A percentile compares a stretch with the other conserved stretches of the same genome.
Conservation (phyloP, 2,888 invertebrate genomes). For the Ormyrus pomaceus region DNA sequence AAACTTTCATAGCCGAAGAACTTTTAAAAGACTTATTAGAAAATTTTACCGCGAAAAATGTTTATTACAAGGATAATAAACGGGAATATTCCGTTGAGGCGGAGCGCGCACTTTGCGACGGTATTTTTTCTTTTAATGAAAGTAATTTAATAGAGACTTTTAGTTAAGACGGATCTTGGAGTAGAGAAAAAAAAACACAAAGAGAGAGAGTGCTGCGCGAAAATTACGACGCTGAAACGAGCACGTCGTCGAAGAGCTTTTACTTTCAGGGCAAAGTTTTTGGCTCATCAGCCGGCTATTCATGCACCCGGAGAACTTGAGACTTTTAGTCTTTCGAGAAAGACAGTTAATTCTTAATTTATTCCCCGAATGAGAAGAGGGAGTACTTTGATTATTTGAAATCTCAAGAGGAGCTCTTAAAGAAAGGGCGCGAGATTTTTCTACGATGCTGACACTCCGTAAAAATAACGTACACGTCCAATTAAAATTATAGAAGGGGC, state of each 20-base stretch:
- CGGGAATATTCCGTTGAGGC: no score
- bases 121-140: slow-evolving; percentile 26
- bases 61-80: no score
- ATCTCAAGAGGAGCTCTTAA: slow-evolving; percentile 45
- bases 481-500: no score
- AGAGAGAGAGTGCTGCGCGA: slow-evolving; percentile 21
- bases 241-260: slow-evolving; percentile 43
- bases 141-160: slow-evolving; percentile 42
- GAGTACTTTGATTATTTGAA: slow-evolving; percentile 52
- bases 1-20: no score
- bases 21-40: no score
- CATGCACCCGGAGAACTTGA: slow-evolving; percentile 42
- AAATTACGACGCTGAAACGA: slow-evolving; percentile 35
- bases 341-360: slow-evolving; percentile 57
- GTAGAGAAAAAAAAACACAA: background rate
- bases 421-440: slow-evolving; percentile 25
- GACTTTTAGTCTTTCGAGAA: slow-evolving; percentile 48
- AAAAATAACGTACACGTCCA: background rate
- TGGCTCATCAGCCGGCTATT: slow-evolving; percentile 53
- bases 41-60: no score
- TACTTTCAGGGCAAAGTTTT: slow-evolving; percentile 53
- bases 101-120: background rate
- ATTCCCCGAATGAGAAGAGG: slow-evolving; percentile 47
- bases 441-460: slow-evolving; percentile 6
- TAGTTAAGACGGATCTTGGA: slow-evolving; percentile 18